phyloP scores from a whole-genome alignment of 2,888 invertebrate species.

The Hypena proboscidalis region DNA sequence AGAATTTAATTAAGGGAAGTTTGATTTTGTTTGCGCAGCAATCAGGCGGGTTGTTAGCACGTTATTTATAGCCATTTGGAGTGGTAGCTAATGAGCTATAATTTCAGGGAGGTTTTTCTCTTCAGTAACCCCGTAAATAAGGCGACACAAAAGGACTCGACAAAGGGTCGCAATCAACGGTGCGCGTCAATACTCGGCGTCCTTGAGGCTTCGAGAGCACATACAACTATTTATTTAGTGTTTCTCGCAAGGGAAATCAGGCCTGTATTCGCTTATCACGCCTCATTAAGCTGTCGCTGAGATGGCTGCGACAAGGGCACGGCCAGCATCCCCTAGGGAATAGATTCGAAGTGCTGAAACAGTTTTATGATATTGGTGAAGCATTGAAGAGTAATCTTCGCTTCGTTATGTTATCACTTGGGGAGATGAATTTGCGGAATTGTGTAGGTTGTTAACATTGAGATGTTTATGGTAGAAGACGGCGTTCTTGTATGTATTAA shows the following conservation, averaged over 20 bases:
- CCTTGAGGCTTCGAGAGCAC: conserved; percentile 42
- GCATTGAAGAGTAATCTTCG: conserved; percentile 12
- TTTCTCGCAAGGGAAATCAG: conserved; percentile 75
- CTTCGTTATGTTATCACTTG: conserved; percentile 10
- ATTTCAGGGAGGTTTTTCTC: conserved; percentile 12
- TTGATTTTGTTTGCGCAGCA: conserved; percentile 17
- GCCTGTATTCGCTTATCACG: conserved; percentile 71
- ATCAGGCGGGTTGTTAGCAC: conserved; percentile 7
- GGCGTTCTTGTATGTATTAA: too few relatives aligned
- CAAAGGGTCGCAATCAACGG: conserved; percentile 36
- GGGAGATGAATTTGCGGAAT: conserved; percentile 1
- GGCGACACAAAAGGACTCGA: conserved; percentile 17
- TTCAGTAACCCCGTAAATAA: conserved; percentile 6
- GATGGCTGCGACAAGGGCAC: conserved; percentile 56
- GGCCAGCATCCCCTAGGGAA: conserved; percentile 41
- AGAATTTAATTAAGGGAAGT: conserved; percentile 27
- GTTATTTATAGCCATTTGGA: conserved; percentile 16
- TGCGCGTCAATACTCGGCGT: conserved; percentile 53
- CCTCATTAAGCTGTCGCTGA: conserved; percentile 65
- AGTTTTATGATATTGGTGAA: conserved; percentile 32
- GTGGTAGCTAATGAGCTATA: conserved; percentile 2
- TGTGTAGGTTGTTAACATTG: background rate
- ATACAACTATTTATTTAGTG: conserved; percentile 51
- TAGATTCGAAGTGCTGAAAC: conserved; percentile 34
- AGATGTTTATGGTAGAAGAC: background rate